Evolutionary conservation across 2,888 invertebrate genomes (phyloP).

Genomic region (Cordilura impudica): DNA sequence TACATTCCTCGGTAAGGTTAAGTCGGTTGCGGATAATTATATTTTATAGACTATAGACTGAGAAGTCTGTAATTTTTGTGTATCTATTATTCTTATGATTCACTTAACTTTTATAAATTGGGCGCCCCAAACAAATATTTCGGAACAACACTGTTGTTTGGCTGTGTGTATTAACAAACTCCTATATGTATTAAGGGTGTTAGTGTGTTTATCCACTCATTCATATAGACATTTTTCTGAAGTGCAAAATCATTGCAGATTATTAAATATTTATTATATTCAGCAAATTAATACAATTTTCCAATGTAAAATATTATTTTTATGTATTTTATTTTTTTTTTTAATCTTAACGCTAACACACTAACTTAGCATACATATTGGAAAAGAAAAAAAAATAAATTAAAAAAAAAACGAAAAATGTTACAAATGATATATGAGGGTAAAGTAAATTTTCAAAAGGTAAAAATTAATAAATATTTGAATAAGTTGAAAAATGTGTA

Average conservation of each 20-base stretch:
- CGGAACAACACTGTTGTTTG: neutral
- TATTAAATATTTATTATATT: constrained; percentile 57
- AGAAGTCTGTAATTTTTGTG: too few relatives aligned
- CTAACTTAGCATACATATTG: constrained; percentile 21
- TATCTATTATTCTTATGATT: too few relatives aligned
- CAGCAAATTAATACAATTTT: constrained; percentile 51
- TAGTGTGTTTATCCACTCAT: neutral
- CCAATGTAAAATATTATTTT: constrained; percentile 34
- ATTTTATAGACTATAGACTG: too few relatives aligned
- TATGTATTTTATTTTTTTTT: neutral
- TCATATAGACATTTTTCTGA: neutral
- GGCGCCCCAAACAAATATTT: too few relatives aligned
- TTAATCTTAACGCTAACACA: constrained; percentile 14
- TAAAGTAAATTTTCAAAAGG: constrained; percentile 18
- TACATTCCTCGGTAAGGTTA: too few relatives aligned
- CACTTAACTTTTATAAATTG: too few relatives aligned
- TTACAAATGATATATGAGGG: constrained; percentile 55
- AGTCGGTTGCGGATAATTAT: too few relatives aligned
- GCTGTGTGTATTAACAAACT: neutral
- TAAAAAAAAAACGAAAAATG: constrained; percentile 9
- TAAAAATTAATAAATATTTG: constrained; percentile 61
- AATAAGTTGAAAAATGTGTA: constrained; percentile 55
- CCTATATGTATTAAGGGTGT: neutral
- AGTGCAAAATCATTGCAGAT: constrained; percentile 51
- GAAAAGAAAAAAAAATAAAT: neutral